Percentiles rank a stretch among this genome's conserved stretches.
Conservation (phyloP, 2,113 vertebrate genomes). For the Eulemur rufifrons region DNA sequence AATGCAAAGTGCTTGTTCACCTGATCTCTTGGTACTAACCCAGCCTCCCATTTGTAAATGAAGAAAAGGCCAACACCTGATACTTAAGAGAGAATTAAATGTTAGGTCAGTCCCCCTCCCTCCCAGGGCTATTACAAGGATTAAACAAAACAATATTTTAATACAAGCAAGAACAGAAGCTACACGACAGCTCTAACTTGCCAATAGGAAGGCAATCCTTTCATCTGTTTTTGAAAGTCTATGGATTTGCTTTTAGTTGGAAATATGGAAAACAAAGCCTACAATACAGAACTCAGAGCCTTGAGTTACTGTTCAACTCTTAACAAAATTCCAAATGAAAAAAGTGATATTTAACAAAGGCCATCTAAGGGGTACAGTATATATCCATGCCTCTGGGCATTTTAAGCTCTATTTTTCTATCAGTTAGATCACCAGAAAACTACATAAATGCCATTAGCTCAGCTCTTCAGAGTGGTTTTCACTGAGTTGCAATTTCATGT, state of each 20-base stretch:
- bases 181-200: neutral
- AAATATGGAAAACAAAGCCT: neutral
- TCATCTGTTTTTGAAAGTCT: neutral
- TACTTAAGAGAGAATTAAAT: neutral
- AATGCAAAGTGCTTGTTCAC: neutral
- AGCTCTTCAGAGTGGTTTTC: conserved; percentile 6
- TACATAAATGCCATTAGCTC: neutral
- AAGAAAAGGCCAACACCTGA: neutral
- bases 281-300: neutral
- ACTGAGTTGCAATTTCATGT: neutral
- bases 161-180: neutral
- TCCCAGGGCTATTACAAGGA: neutral
- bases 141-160: conserved; percentile 1
- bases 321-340: neutral
- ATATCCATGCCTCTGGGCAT: neutral
- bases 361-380: neutral
- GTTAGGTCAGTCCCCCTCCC: neutral
- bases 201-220: neutral
- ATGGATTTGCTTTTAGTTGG: neutral
- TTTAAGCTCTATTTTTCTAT: conserved; percentile 2
- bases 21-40: neutral
- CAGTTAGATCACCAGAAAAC: neutral
- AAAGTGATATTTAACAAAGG: neutral
- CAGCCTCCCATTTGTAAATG: neutral
- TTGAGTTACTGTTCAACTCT: neutral